phyloP scores from a whole-genome alignment of 2,888 invertebrate genomes.

The Aplocera efformata region DNA sequence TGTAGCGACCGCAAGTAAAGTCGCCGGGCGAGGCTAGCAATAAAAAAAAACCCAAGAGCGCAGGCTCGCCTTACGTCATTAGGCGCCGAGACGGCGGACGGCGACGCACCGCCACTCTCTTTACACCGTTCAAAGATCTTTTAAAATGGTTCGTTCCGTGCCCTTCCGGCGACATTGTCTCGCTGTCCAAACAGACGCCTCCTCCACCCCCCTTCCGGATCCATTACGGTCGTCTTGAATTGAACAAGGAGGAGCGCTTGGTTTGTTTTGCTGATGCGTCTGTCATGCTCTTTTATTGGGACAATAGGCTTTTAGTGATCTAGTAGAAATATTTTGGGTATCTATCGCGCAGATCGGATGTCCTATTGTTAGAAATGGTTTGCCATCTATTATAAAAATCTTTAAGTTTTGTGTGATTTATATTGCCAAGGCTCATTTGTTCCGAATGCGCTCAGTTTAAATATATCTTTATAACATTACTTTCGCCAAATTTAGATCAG shows the following conservation, averaged over 20 bases:
- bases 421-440: too few species aligned
- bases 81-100: conserved; percentile 38
- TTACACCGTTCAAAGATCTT: conserved; percentile 43
- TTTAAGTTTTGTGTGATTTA: too few species aligned
- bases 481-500: too few species aligned
- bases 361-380: conserved; percentile 2
- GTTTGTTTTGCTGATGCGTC: conserved; percentile 28
- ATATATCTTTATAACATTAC: too few species aligned
- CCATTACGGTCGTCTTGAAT: conserved; percentile 42
- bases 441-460: too few species aligned
- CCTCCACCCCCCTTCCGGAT: conserved; percentile 36
- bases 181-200: conserved; percentile 55
- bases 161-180: conserved; percentile 60
- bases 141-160: conserved; percentile 50
- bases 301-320: conserved; percentile 40
- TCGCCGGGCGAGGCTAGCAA: too few species aligned
- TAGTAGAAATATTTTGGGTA: conserved; percentile 30
- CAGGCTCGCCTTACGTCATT: conserved; percentile 68
- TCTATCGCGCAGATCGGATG: too few species aligned
- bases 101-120: conserved; percentile 37
- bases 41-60: conserved; percentile 67
- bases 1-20: too few species aligned
- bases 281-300: conserved; percentile 38
- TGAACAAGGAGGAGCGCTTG: conserved; percentile 30
- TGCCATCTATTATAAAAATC: conserved; percentile 7